phyloP scores from a whole-genome alignment of 2,888 invertebrate genomes.

The Sabellastarte sp. region DNA sequence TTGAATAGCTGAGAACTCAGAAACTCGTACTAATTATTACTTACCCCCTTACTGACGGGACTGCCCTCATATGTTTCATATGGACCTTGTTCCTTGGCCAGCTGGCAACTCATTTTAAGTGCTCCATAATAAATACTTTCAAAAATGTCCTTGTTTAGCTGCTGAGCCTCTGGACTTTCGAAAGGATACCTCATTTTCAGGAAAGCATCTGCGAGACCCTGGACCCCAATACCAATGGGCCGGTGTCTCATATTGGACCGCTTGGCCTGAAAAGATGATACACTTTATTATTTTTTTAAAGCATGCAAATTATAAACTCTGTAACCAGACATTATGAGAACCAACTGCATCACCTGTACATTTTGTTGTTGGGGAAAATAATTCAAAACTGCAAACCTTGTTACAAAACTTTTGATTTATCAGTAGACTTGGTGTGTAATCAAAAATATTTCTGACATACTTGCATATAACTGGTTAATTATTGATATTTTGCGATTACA shows the following conservation, averaged over 20 bases:
- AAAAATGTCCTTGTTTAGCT: conserved; percentile 92
- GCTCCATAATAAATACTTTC: conserved; percentile 98
- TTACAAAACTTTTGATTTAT: too few species aligned
- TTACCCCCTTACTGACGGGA: conserved; percentile 86
- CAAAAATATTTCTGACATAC: too few species aligned
- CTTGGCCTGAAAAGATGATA: conserved; percentile 62
- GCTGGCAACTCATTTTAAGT: conserved; percentile 90
- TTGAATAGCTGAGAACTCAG: too few species aligned
- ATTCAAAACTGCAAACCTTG: too few species aligned
- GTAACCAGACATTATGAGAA: too few species aligned
- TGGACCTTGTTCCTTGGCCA: conserved; percentile 79
- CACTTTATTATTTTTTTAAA: too few species aligned
- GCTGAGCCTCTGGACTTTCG: conserved; percentile 36
- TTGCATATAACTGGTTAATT: too few species aligned
- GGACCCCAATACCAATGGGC: conserved; percentile 84
- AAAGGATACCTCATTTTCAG: conserved; percentile 75
- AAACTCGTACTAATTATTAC: conserved; percentile 9
- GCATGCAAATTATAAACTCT: too few species aligned
- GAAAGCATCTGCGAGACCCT: conserved; percentile 96
- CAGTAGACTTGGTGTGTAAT: too few species aligned
- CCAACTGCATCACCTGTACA: too few species aligned
- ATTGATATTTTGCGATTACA: too few species aligned
- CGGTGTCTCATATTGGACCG: conserved; percentile 78
- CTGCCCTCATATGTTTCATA: conserved; percentile 90
- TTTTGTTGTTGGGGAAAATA: too few species aligned